phyloP scores from a whole-genome alignment of 2,888 invertebrate genomes.

The Agrochola lota region DNA sequence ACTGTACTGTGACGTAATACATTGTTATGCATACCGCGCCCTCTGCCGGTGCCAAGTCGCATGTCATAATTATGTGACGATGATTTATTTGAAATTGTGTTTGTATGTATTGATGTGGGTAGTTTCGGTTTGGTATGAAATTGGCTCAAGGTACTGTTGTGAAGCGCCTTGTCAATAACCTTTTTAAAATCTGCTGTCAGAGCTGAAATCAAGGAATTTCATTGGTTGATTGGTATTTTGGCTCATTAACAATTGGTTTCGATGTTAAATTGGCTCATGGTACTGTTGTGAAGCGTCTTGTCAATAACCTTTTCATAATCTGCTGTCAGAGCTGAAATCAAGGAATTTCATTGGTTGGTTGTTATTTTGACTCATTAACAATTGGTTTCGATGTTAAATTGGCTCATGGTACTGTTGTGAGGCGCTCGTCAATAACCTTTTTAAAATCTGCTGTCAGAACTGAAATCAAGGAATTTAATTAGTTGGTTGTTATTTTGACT shows the following conservation, averaged over 20 bases:
- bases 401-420: background rate
- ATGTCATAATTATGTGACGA: slow-evolving; percentile 58
- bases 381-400: too few species aligned
- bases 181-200: too few species aligned
- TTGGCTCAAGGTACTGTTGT: slow-evolving; percentile 5
- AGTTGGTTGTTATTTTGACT: too few species aligned
- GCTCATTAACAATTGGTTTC: too few species aligned
- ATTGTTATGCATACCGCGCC: slow-evolving; percentile 59
- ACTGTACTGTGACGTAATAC: slow-evolving; percentile 59
- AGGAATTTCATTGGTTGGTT: too few species aligned
- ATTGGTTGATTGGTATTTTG: too few species aligned
- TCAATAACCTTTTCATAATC: background rate
- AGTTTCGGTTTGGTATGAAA: background rate
- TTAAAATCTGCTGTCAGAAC: too few species aligned
- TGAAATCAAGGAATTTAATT: too few species aligned
- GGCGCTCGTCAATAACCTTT: background rate
- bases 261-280: slow-evolving; percentile 10
- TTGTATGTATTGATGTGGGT: slow-evolving; percentile 11
- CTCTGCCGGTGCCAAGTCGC: slow-evolving; percentile 43
- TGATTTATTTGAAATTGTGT: slow-evolving; percentile 56
- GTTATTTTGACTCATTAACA: too few species aligned
- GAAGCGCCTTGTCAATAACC: background rate
- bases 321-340: too few species aligned
- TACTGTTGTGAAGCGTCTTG: background rate
- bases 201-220: too few species aligned